These are phyloP conservation scores for Sylvilagus floridanus DNA, from an alignment of 2,797 vertebrate genomes.

Conservation along the genomic window DNA sequence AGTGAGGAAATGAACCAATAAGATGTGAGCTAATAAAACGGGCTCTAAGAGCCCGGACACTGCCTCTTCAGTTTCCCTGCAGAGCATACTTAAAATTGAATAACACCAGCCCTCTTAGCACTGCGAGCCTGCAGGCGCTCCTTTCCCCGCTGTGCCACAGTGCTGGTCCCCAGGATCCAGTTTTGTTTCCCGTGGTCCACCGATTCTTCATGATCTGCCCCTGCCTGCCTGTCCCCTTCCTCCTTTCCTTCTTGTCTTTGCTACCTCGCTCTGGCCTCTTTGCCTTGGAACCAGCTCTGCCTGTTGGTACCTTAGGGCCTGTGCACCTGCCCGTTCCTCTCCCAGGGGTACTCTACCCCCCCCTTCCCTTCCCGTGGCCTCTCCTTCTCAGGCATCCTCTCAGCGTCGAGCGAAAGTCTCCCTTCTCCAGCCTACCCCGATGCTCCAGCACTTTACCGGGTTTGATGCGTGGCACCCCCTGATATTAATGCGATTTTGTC, in stretches of 20 bases:
- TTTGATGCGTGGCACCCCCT: neutral
- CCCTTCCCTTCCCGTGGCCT: neutral
- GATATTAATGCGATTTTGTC: neutral
- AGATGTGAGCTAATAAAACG: neutral
- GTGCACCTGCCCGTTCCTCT: neutral
- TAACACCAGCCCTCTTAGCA: neutral
- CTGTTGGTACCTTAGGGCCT: neutral
- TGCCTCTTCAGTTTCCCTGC: neutral
- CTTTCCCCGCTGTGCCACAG: too few relatives aligned
- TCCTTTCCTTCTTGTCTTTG: neutral
- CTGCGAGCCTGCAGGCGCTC: neutral
- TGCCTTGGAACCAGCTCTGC: neutral
- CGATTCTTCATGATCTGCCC: neutral
- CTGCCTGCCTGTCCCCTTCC: neutral
- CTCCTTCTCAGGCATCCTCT: neutral
- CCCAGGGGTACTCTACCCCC: neutral
- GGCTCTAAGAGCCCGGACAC: neutral
- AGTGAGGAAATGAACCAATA: neutral
- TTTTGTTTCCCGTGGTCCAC: neutral
- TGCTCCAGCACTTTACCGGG: neutral
- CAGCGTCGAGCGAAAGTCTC: neutral
- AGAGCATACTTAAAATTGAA: conserved; percentile 34
- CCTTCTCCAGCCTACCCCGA: neutral
- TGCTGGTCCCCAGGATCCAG: neutral
- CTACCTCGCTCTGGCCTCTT: neutral